Evolutionary conservation across 2,797 vertebrate genomes (phyloP).

Genomic region (Chanos chanos): DNA sequence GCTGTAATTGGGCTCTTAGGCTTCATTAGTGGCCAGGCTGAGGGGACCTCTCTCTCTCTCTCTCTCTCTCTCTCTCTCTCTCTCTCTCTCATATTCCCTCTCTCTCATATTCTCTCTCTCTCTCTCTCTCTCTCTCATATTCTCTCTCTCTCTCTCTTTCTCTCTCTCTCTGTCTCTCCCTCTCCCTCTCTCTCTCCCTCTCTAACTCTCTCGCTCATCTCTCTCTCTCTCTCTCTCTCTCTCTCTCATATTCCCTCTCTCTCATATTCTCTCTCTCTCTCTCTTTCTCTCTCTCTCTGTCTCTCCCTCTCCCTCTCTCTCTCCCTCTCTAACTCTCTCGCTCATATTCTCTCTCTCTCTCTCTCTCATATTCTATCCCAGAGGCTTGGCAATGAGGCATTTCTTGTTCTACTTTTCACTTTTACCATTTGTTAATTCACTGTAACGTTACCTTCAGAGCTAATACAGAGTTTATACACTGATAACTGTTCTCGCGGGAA

Average conservation of each 20-base stretch:
- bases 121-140: neutral
- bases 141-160: neutral
- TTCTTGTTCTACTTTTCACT: too few relatives aligned
- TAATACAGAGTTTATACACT: too few relatives aligned
- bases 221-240: conserved; percentile 4
- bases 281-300: neutral
- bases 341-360: neutral
- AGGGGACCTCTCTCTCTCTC: conserved; percentile 24
- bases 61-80: conserved; percentile 37
- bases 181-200: neutral
- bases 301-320: neutral
- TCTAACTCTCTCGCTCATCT: conserved; percentile 17
- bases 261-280: neutral
- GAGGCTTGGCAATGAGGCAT: too few relatives aligned
- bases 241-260: neutral
- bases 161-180: neutral
- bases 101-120: neutral
- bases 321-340: neutral
- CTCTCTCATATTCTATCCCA: neutral
- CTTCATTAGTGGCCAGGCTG: conserved; percentile 54
- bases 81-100: conserved; percentile 10
- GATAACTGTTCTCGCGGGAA: too few relatives aligned
- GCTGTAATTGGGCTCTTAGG: conserved; percentile 54
- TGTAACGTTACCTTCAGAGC: too few relatives aligned
- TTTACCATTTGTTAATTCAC: too few relatives aligned